Conservation (phyloP, 2,113 vertebrate species). For the Struthidea cinerea region DNA sequence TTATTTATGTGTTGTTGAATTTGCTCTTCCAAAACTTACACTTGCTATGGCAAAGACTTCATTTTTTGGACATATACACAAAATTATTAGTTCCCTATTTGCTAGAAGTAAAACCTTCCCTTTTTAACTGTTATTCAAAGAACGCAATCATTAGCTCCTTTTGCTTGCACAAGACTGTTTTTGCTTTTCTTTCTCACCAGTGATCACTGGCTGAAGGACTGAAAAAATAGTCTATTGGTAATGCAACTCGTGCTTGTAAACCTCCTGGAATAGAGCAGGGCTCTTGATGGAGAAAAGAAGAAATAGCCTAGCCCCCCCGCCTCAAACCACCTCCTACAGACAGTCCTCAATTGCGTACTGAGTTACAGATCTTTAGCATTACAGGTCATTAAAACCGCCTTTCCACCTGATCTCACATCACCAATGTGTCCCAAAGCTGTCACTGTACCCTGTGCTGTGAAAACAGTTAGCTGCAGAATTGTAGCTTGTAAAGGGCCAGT, state of each 20-base stretch:
- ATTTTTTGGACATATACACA: background rate
- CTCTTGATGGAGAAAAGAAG: background rate
- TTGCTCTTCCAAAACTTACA: background rate
- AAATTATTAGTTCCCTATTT: background rate
- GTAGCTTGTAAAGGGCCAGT: background rate
- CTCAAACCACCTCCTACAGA: background rate
- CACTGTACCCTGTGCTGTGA: background rate
- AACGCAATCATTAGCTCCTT: background rate
- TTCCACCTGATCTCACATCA: background rate
- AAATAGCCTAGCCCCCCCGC: fast-evolving
- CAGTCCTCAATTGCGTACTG: background rate
- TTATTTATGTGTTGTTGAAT: background rate
- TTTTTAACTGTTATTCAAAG: background rate
- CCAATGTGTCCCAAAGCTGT: background rate
- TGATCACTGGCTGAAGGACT: background rate
- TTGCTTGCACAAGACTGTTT: background rate
- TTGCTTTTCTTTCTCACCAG: background rate
- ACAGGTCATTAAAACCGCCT: background rate
- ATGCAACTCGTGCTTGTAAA: background rate
- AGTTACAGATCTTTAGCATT: background rate
- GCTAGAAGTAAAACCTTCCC: background rate
- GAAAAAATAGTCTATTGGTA: background rate
- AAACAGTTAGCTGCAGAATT: background rate
- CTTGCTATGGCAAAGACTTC: background rate
- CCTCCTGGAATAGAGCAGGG: background rate